A percentile compares a stretch with the other conserved stretches of the same genome.
phyloP scores from a whole-genome alignment of 2,888 invertebrate species.

The Mythimna lalbum region DNA sequence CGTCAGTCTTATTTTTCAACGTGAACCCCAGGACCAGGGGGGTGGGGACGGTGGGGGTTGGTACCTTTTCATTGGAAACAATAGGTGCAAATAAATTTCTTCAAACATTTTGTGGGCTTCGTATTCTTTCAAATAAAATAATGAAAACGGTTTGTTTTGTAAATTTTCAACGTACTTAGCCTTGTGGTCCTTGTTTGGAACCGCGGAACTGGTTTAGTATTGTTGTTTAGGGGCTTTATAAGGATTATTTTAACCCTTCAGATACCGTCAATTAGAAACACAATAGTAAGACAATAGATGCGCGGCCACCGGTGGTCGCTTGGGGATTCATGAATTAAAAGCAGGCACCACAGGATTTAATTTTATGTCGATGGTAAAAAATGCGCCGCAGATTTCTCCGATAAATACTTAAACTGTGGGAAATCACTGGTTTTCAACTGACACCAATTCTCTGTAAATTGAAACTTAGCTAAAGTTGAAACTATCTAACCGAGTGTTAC shows the following conservation, averaged over 20 bases:
- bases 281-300: too few relatives aligned
- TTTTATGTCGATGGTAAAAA: not conserved
- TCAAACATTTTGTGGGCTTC: not conserved
- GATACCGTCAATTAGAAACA: too few relatives aligned
- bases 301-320: too few relatives aligned
- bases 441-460: not conserved
- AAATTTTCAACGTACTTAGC: not conserved
- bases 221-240: not conserved
- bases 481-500: not conserved
- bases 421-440: too few relatives aligned
- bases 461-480: not conserved
- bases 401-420: not conserved
- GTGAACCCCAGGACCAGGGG: conserved; percentile 1
- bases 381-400: not conserved
- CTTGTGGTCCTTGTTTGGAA: not conserved
- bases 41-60: too few relatives aligned
- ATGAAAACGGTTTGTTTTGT: too few relatives aligned
- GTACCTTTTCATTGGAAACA: conserved; percentile 1
- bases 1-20: conserved; percentile 16
- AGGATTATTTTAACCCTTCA: too few relatives aligned
- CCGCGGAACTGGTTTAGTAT: not conserved
- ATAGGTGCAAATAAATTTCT: too few relatives aligned
- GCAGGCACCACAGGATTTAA: too few relatives aligned
- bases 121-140: not conserved
- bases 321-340: not conserved